These are phyloP conservation scores for Cassiopea andromeda DNA, from an alignment of 30 jellyfish, hydroid and myxozoan species.

Conservation along the genomic window DNA sequence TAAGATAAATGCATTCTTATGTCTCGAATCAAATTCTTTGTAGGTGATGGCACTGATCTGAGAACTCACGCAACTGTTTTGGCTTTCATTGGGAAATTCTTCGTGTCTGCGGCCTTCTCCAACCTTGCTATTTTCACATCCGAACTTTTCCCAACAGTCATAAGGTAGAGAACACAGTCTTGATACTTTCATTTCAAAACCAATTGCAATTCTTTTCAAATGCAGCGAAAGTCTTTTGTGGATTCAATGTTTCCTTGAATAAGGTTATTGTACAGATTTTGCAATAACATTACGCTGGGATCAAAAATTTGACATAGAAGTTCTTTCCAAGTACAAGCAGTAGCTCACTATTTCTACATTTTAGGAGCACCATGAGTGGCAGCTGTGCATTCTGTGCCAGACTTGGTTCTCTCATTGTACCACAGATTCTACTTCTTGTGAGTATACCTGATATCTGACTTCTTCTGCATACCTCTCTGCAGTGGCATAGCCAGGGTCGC, in stretches of 20 bases:
- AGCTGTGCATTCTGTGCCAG: conserved; percentile 68
- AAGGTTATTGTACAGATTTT: too few species aligned
- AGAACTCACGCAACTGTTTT: background rate
- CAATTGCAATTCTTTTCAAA: too few species aligned
- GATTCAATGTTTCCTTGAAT: too few species aligned
- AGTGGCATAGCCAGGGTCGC: too few species aligned
- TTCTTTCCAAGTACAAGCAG: too few species aligned
- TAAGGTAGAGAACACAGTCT: conserved; percentile 33
- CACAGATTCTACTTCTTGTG: conserved; percentile 68
- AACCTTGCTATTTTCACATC: conserved; percentile 43
- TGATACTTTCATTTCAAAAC: too few species aligned
- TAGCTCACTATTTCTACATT: background rate
- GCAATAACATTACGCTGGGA: too few species aligned
- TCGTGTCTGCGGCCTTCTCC: conserved; percentile 65
- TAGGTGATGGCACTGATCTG: conserved; percentile 7
- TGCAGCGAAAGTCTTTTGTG: too few species aligned
- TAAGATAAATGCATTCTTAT: too few species aligned
- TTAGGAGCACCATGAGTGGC: conserved; percentile 59
- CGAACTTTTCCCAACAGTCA: conserved; percentile 72
- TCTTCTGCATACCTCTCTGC: too few species aligned
- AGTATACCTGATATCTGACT: too few species aligned
- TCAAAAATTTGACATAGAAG: too few species aligned
- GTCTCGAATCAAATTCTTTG: background rate
- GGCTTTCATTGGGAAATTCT: conserved; percentile 71
- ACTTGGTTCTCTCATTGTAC: conserved; percentile 76